phyloP scores from a whole-genome alignment of 2,797 vertebrate genomes.

The Schizopygopsis malacanthus region DNA sequence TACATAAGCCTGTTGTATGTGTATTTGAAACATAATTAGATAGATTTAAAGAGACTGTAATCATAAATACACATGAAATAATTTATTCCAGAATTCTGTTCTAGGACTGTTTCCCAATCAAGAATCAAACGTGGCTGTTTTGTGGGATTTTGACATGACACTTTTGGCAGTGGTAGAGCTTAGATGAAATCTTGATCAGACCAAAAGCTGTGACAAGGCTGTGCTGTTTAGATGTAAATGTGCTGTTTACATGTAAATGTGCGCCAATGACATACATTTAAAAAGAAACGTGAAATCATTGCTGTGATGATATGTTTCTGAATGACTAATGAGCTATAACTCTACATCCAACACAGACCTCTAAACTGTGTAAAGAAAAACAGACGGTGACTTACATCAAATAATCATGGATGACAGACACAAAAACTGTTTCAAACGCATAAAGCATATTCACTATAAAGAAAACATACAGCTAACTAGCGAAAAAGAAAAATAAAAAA shows the following conservation, averaged over 20 bases:
- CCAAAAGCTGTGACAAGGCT: neutral
- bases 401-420: neutral
- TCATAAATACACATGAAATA: neutral
- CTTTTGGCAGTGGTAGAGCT: slow-evolving; percentile 2
- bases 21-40: neutral
- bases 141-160: slow-evolving; percentile 20
- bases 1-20: neutral
- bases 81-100: neutral
- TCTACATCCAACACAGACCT: neutral
- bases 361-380: neutral
- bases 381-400: neutral
- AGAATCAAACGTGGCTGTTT: slow-evolving; percentile 3
- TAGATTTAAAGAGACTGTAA: neutral
- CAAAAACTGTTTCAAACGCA: neutral
- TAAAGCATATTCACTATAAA: neutral
- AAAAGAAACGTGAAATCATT: slow-evolving; percentile 4
- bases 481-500: neutral
- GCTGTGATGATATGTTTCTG: slow-evolving; percentile 21
- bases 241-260: slow-evolving; percentile 3
- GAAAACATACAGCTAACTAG: neutral
- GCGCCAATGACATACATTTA: slow-evolving; percentile 4
- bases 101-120: neutral
- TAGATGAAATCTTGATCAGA: slow-evolving; percentile 17
- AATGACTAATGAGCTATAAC: neutral
- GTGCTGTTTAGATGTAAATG: slow-evolving; percentile 2